phyloP scores from a whole-genome alignment of 53 echinoderm and acorn worm genomes.

The Apostichopus leukothele region DNA sequence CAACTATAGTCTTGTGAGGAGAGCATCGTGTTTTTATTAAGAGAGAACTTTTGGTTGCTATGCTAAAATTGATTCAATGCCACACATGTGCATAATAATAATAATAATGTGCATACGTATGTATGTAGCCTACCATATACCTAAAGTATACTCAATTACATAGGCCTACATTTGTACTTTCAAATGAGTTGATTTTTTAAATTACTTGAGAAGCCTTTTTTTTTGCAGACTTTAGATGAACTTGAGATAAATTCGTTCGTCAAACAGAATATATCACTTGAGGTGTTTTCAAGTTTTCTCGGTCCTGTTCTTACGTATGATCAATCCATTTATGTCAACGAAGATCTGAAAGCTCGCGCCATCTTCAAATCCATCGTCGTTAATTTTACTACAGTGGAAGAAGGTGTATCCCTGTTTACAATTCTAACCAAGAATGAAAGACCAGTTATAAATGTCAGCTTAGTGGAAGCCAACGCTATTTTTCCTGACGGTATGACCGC shows the following conservation, averaged over 20 bases:
- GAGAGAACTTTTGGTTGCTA: too few relatives aligned
- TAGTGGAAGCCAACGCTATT: not conserved
- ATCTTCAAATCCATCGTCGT: not conserved
- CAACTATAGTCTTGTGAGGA: too few relatives aligned
- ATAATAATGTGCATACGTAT: too few relatives aligned
- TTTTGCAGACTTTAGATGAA: not conserved
- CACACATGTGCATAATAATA: too few relatives aligned
- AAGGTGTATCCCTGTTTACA: not conserved
- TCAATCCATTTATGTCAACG: not conserved
- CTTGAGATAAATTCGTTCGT: not conserved
- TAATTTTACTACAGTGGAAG: not conserved
- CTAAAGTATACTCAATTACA: too few relatives aligned
- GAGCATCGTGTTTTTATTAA: too few relatives aligned
- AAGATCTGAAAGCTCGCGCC: not conserved
- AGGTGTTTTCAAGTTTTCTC: slow-evolving; percentile 14
- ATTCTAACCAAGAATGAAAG: not conserved
- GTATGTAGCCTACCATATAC: too few relatives aligned
- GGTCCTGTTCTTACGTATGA: not conserved
- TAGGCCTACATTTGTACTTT: too few relatives aligned
- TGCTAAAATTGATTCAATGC: too few relatives aligned
- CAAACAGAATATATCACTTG: not conserved
- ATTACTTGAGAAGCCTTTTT: not conserved
- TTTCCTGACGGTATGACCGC: not conserved
- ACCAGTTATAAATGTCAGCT: not conserved
- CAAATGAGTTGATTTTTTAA: too few relatives aligned